Conservation (phyloP, 2,113 vertebrate genomes). For the Mystacornis crossleyi region DNA sequence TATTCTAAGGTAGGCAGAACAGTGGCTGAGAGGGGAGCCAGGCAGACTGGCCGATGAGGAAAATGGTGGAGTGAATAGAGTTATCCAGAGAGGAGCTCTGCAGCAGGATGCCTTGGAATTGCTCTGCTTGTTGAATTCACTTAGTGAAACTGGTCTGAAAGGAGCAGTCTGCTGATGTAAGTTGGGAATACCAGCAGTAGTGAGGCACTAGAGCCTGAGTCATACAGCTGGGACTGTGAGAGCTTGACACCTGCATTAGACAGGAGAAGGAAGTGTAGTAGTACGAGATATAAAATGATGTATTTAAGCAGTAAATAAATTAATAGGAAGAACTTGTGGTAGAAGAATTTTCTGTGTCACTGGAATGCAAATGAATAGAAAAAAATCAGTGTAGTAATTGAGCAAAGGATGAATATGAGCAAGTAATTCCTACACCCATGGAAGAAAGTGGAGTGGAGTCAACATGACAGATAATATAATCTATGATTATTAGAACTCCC, state of each 20-base stretch:
- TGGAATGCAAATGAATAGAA: not conserved
- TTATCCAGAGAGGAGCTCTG: not conserved
- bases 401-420: not conserved
- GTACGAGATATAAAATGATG: not conserved
- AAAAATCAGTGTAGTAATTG: not conserved
- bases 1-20: not conserved
- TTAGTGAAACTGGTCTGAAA: not conserved
- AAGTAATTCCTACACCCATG: not conserved
- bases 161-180: not conserved
- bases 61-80: not conserved
- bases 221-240: not conserved
- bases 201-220: not conserved
- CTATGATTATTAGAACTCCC: not conserved
- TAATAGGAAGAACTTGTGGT: not conserved
- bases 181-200: not conserved
- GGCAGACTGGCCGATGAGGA: not conserved
- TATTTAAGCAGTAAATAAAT: not conserved
- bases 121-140: not conserved
- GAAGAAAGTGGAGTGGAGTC: not conserved
- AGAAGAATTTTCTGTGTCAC: not conserved
- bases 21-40: not conserved
- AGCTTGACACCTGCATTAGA: not conserved
- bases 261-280: not conserved
- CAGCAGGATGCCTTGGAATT: not conserved
- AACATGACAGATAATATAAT: not conserved